Percentiles rank a stretch among this genome's conserved stretches.
Conservation (phyloP, 2,113 vertebrate genomes). For the Amphiprion ocellaris region DNA sequence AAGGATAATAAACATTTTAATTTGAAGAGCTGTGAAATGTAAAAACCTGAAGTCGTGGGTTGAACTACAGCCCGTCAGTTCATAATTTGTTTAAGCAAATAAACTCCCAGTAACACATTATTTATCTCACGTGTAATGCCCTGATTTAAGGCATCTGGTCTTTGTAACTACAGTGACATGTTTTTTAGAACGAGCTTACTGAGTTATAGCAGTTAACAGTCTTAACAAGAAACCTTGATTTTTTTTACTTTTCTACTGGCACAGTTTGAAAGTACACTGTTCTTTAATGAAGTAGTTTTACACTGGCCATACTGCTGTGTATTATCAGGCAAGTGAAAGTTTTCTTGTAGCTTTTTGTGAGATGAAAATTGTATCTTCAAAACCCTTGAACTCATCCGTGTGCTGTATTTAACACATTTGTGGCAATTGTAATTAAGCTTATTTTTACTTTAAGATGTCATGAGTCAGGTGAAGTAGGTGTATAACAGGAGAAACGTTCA, state of each 20-base stretch:
- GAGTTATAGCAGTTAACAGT: background rate
- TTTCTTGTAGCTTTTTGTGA: background rate
- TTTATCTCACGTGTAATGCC: conserved; percentile 7
- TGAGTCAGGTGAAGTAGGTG: background rate
- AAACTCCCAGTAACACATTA: background rate
- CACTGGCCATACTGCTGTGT: background rate
- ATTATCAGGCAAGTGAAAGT: background rate
- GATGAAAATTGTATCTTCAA: background rate
- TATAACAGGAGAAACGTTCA: background rate
- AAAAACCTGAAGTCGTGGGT: background rate
- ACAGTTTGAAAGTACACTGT: background rate
- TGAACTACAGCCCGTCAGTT: background rate
- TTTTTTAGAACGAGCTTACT: background rate
- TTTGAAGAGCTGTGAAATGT: background rate
- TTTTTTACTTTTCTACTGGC: conserved; percentile 10
- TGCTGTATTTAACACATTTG: background rate
- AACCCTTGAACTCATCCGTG: background rate
- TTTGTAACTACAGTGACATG: background rate
- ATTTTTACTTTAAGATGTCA: conserved; percentile 7
- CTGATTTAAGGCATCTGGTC: background rate
- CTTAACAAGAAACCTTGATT: background rate
- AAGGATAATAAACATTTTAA: background rate
- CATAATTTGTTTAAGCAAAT: too few species aligned
- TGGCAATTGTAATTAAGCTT: conserved; percentile 9
- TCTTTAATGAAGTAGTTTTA: background rate